phyloP scores from a whole-genome alignment of 2,113 vertebrate species.

The Oncorhynchus masou region DNA sequence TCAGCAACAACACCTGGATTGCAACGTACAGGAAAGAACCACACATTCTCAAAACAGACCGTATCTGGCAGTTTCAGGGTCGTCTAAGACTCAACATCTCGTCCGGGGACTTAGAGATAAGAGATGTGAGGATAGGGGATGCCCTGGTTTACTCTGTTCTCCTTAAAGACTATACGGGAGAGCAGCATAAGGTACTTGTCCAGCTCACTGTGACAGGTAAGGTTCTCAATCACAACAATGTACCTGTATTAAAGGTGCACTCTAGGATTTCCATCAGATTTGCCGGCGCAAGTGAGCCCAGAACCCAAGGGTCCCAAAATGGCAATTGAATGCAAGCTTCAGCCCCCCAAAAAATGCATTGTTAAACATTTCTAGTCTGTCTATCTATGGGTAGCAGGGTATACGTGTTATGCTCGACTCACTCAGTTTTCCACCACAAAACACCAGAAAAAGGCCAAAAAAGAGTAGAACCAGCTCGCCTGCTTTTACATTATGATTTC shows the following conservation, averaged over 20 bases:
- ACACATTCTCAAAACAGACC: accelerated
- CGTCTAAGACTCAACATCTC: slow-evolving; percentile 17
- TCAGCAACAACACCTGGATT: slow-evolving; percentile 50
- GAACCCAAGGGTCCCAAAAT: not conserved
- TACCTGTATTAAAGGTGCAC: too few relatives aligned
- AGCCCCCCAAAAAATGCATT: too few relatives aligned
- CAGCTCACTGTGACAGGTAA: slow-evolving; percentile 46
- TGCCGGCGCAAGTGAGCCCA: too few relatives aligned
- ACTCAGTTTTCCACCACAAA: too few relatives aligned
- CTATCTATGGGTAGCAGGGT: too few relatives aligned
- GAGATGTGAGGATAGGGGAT: not conserved
- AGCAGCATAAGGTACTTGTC: accelerated
- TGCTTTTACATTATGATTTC: too few relatives aligned
- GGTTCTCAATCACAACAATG: not conserved
- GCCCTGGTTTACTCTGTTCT: slow-evolving; percentile 29
- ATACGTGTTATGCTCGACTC: too few relatives aligned
- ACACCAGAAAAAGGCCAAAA: too few relatives aligned
- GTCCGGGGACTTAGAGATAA: slow-evolving; percentile 57
- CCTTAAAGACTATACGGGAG: accelerated
- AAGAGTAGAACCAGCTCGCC: too few relatives aligned
- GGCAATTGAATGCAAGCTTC: too few relatives aligned
- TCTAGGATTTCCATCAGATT: not conserved
- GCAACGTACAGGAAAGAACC: accelerated
- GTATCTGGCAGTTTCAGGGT: not conserved
- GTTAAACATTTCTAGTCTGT: not conserved